A percentile compares a stretch with the other conserved stretches of the same genome.
These are phyloP conservation scores for rabbit (Oryctolagus cuniculus) DNA, from an alignment of 2,113 vertebrate genomes.

Conservation along the genomic window mOryCun1.1 NC_091447.1:5214501-5215000, in stretches of 20 bases:
- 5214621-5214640: not conserved
- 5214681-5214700: not conserved
- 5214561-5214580: not conserved
- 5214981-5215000: not conserved
- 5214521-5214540: not conserved
- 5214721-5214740: not conserved
- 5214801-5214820: not conserved
- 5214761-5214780: not conserved
- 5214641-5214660: not conserved
- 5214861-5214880: not conserved
- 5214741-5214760: constrained; percentile 17
- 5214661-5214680: not conserved
- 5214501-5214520: not conserved
- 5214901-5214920: not conserved
- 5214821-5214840: not conserved
- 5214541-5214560: not conserved
- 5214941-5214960: not conserved
- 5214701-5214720: not conserved
- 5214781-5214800: not conserved
- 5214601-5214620: not conserved
- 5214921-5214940: not conserved
- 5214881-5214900: not conserved
- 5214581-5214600: not conserved
- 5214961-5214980: not conserved
- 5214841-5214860: constrained; percentile 22